Evolutionary conservation across 2,797 vertebrate genomes (phyloP), one percentile per base, ranked within the genome.

Genomic region (Chelon labrosus): DNA sequence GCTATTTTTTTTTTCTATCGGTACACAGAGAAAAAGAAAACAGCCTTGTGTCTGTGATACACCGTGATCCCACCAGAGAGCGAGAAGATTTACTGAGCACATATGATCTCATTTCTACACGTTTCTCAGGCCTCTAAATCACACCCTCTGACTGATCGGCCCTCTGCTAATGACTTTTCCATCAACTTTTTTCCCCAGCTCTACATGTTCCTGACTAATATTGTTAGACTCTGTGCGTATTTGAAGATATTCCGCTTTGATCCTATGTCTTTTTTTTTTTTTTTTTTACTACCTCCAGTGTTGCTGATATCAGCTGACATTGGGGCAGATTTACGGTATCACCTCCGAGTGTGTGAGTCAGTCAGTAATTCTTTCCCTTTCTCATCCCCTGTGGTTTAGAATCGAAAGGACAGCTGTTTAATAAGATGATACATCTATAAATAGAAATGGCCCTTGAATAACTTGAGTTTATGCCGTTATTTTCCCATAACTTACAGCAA

Each of bases 101-200:
- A 75, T 56, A 57, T 91, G 86, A 90, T 89, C 75, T 90, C 83
- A 91, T 91, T 93, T 92, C 85, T 83, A 53, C 86, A 87, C 73
- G 56, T 84, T 84, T 65, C 73, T 74, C 35, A 50, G 67, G 59
- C 66, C 80, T 90, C 89, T 92, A 93, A 94, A 93, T 94, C 87
- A 91, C 70, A 65, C 59, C 70, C 53, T 65, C 67, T 46, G 65
- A 78, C 77, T 63, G 58, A 85, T 84, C 42, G 3, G 58, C 65
- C 65, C 20, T 62, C 78, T 76, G 77, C 69, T 91, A 86, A 92
- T 85, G 78, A 85, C 85, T 91, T 93, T 90, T 88, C 83, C 89
- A 90, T 70, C 62, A 69, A 65, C 64, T 77, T 65, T 47, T 68
- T 46, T 7, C 65, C 31, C 53, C 12, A 31, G 50, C 64, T 62